phyloP scores from a whole-genome alignment of 2,888 invertebrate genomes.

The Eilema griseolum region DNA sequence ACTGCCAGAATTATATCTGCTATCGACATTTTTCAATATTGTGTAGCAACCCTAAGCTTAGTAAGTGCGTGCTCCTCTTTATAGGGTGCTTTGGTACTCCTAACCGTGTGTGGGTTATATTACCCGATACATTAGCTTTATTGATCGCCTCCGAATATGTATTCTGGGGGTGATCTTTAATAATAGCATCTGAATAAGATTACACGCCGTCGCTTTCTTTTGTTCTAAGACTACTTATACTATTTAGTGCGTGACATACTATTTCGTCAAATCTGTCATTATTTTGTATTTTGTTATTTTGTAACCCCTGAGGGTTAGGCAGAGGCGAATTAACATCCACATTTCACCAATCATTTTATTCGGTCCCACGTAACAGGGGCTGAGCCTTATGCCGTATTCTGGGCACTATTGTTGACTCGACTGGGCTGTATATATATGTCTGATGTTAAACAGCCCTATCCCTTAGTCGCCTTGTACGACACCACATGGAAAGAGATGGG shows the following conservation, averaged over 20 bases:
- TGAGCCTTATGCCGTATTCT: no score
- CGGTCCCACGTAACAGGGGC: no score
- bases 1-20: neutral
- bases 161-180: conserved; percentile 56
- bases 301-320: no score
- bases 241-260: neutral
- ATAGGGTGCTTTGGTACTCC: conserved; percentile 44
- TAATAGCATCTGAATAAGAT: conserved; percentile 48
- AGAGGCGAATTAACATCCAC: no score
- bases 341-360: no score
- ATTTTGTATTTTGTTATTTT: neutral
- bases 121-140: conserved; percentile 75
- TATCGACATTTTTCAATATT: conserved; percentile 10
- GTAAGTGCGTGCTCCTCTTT: conserved; percentile 17
- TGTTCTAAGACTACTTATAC: neutral
- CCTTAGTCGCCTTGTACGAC: no score
- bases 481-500: no score
- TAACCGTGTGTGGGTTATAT: conserved; percentile 52
- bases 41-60: conserved; percentile 10
- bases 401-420: no score
- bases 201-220: conserved; percentile 18
- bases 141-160: conserved; percentile 68
- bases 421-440: no score
- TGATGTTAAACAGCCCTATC: no score
- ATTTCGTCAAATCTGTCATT: neutral